Evolutionary conservation across 2,797 vertebrate genomes (phyloP), one percentile per base, ranked within the genome.

Genomic region (Pogoniulus pusillus): DNA sequence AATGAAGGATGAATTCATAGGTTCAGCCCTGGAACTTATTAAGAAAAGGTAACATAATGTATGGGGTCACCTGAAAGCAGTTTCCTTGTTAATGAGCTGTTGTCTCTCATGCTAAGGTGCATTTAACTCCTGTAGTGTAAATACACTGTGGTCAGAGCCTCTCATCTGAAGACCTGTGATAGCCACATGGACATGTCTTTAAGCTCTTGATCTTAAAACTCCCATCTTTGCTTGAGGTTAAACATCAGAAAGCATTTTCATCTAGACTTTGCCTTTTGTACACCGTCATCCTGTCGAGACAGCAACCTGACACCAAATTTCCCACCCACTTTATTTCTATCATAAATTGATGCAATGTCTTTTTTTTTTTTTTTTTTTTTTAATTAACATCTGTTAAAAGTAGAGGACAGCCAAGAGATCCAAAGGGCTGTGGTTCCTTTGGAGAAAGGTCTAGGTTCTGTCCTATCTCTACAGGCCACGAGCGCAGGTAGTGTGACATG

Each of bases 1-100:
- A 97, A 99, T 99, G 98, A 99, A 98, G 97, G 98, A 98, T 35
- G 98, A 98, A 87, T 97, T 99, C 91, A 98, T 99, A 71, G 98
- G 98, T 77, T 98, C 98, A 4, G 98, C 98, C 23, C 96, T 99
- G 96, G 98, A 98, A 94, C 98, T 99, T 91, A 98, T 99, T 97
- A 99, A 98, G 96, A 99, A 99, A 96, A 99, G 98, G 98, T 98
- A 90, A 96, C 90, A 74, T 57, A 71, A 53, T 88, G 60, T 35
- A 1, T 72, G 95, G 89, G 77, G 73, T 84, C 89, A 76, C 55
- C 89, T 92, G 87, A 89, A 90, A 87, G 47, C 37, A 91, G 62
- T 92, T 91, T 72, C 59, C 37, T 66, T 96, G 62, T 70, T 85
- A 91, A 82, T 15, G 5, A 43, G 82, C 86, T 73, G 4, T 11